Conservation (phyloP, 2,797 vertebrate species). For the Sardinella longiceps region DNA sequence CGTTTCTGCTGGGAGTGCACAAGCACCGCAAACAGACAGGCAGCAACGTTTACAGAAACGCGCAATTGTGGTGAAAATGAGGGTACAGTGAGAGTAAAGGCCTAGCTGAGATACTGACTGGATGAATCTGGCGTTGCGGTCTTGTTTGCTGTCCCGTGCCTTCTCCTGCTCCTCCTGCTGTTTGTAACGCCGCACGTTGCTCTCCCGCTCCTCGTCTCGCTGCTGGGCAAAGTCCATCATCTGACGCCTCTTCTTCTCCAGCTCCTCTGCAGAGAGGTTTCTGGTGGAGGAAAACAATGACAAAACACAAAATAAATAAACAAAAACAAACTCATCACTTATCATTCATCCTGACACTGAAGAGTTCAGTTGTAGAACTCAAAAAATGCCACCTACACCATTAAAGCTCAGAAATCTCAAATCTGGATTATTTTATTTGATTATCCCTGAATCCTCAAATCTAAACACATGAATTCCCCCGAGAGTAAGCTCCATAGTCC, state of each 20-base stretch:
- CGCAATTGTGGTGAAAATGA: no score
- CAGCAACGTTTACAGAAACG: no score
- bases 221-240: constrained; percentile 92
- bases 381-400: no score
- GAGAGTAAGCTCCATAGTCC: background rate
- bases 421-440: no score
- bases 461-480: background rate
- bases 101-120: constrained; percentile 80
- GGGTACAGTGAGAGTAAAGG: background rate
- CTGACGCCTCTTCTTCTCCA: constrained; percentile 82
- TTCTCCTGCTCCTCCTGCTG: constrained; percentile 84
- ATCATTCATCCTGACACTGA: no score
- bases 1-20: no score
- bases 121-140: constrained; percentile 83
- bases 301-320: background rate
- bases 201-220: constrained; percentile 84
- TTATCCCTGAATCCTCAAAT: no score
- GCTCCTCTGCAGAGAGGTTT: constrained; percentile 84
- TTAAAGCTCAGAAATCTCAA: no score
- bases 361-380: no score
- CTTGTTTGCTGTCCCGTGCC: constrained; percentile 70
- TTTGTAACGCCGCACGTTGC: constrained; percentile 78
- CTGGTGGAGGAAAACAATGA: constrained; percentile 60
- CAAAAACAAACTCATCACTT: background rate
- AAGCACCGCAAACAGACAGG: no score